Percentiles rank a stretch among this genome's conserved stretches.
phyloP scores from a whole-genome alignment of 2,888 invertebrate species.

The Cephus pulcher region DNA sequence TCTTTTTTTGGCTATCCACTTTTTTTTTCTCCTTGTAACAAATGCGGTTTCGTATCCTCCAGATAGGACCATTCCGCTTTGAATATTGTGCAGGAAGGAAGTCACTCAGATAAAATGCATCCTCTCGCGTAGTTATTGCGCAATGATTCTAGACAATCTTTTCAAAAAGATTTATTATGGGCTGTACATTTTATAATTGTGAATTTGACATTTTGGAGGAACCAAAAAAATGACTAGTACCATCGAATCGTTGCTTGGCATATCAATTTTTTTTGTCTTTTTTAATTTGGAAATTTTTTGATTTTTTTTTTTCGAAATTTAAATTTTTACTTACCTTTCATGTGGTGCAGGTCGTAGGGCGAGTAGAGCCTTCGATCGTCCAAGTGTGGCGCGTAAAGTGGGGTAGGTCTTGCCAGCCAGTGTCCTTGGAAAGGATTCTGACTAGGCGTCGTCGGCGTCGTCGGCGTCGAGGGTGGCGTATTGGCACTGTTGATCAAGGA shows the following conservation, averaged over 20 bases:
- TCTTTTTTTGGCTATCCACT: background rate
- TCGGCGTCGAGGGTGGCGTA: constrained; percentile 10
- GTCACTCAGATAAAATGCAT: constrained; percentile 16
- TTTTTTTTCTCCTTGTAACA: background rate
- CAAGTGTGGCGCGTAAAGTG: constrained; percentile 13
- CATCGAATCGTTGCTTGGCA: background rate
- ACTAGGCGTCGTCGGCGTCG: constrained; percentile 10
- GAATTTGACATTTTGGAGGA: too few relatives aligned
- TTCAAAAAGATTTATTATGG: background rate
- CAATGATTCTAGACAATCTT: background rate
- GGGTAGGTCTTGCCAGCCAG: constrained; percentile 21
- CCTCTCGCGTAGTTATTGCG: constrained; percentile 1
- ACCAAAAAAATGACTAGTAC: background rate
- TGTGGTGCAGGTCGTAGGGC: constrained; percentile 14
- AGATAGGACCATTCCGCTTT: background rate
- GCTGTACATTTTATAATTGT: background rate
- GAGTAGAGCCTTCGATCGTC: constrained; percentile 14
- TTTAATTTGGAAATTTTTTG: background rate
- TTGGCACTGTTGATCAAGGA: background rate
- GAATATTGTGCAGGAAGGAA: constrained; percentile 11
- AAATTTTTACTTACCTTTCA: constrained; percentile 10
- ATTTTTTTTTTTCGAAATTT: too few relatives aligned
- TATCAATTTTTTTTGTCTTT: background rate
- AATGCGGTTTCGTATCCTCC: background rate
- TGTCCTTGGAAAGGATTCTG: constrained; percentile 16